Percentiles rank a stretch among this genome's conserved stretches.
Conservation (phyloP, 2,888 invertebrate genomes). For the Xylota segnis region DNA sequence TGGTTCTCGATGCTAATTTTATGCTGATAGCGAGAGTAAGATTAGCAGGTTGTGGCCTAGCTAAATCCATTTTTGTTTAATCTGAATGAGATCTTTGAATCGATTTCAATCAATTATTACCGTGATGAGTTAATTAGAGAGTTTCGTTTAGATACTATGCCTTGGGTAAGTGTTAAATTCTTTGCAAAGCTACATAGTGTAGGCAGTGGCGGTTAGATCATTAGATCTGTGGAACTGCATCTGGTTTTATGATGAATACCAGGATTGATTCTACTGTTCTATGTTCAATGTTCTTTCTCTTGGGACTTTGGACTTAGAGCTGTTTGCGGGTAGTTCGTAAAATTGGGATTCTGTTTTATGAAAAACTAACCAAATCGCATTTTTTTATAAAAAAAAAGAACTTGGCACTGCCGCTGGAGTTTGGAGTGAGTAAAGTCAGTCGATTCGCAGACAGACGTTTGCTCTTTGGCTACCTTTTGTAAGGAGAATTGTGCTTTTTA, state of each 20-base stretch:
- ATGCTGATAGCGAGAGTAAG: slow-evolving; percentile 47
- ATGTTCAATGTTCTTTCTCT: no score
- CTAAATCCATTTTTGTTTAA: not conserved
- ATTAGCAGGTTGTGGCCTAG: slow-evolving; percentile 24
- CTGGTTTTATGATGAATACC: not conserved
- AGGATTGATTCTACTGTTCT: no score
- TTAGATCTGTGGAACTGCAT: not conserved
- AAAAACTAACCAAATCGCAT: no score
- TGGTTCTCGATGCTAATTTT: slow-evolving; percentile 46
- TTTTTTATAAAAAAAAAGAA: no score
- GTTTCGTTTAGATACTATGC: not conserved
- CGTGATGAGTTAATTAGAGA: slow-evolving; percentile 26
- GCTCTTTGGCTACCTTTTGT: no score
- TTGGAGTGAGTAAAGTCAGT: no score
- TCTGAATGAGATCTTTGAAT: not conserved
- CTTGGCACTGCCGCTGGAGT: no score
- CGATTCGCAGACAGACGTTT: no score
- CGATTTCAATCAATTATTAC: slow-evolving; percentile 20
- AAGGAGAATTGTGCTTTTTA: no score
- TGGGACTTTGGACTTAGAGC: no score
- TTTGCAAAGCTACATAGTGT: not conserved
- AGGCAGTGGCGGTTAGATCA: slow-evolving; percentile 10
- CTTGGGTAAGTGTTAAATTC: not conserved
- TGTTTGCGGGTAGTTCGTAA: no score
- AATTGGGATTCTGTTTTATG: no score